A percentile compares a stretch with the other conserved stretches of the same genome.
Evolutionary conservation across 2,113 vertebrate genomes (phyloP).

Genomic region (Andinoacara biseriatus): DNA sequence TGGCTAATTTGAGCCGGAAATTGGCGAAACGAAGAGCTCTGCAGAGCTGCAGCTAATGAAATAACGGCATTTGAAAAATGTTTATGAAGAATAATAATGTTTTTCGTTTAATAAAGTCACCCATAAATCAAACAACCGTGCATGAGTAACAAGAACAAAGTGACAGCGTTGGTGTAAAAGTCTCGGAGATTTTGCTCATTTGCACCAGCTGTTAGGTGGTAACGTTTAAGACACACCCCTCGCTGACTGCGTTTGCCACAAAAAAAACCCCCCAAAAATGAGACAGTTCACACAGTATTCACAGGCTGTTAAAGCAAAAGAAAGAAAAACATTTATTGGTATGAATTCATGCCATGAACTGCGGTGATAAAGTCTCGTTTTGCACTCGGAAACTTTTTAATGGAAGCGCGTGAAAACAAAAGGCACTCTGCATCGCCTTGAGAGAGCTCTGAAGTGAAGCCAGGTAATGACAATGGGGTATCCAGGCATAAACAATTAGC

Average conservation of each 20-base stretch:
- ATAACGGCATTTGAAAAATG: neutral
- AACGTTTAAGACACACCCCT: slow-evolving; percentile 23
- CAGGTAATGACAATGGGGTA: slow-evolving; percentile 93
- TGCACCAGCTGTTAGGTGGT: slow-evolving; percentile 47
- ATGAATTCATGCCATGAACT: slow-evolving; percentile 1
- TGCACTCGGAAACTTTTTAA: slow-evolving; percentile 62
- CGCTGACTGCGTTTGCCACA: slow-evolving; percentile 22
- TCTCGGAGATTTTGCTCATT: slow-evolving; percentile 22
- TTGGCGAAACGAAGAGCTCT: neutral
- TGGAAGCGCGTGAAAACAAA: slow-evolving; percentile 52
- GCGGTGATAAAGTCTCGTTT: slow-evolving; percentile 16
- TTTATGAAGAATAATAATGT: neutral
- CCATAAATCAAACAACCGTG: slow-evolving; percentile 1
- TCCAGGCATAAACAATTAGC: slow-evolving; percentile 92
- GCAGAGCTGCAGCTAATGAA: slow-evolving; percentile 7
- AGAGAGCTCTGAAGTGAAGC: slow-evolving; percentile 82
- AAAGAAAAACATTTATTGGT: slow-evolving; percentile 17
- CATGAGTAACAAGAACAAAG: slow-evolving; percentile 1
- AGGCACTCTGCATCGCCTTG: slow-evolving; percentile 35
- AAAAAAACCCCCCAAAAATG: slow-evolving; percentile 8
- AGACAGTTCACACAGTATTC: neutral
- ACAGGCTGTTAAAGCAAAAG: slow-evolving; percentile 13
- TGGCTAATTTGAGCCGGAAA: slow-evolving; percentile 4
- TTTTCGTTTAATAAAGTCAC: neutral
- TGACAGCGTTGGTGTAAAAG: slow-evolving; percentile 32